These are phyloP conservation scores for Petrocephalus zakoni DNA, from an alignment of 2,113 vertebrate species.

Conservation along the genomic window DNA sequence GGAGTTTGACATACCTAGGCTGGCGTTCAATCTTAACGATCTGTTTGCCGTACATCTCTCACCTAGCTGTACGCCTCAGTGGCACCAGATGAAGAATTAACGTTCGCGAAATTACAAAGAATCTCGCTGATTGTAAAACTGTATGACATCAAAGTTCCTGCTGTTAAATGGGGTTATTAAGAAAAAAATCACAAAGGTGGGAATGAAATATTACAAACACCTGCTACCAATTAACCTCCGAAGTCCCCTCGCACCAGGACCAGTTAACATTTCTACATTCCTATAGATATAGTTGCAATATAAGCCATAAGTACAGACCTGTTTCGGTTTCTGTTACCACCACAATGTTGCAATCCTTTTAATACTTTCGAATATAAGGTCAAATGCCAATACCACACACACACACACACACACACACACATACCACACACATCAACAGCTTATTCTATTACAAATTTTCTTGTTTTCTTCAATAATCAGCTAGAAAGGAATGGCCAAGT, in stretches of 20 bases:
- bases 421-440: neutral
- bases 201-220: conserved; percentile 6
- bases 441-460: neutral
- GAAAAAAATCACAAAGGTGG: neutral
- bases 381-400: neutral
- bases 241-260: neutral
- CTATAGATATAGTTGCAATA: neutral
- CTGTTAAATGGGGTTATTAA: conserved; percentile 11
- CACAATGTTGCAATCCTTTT: neutral
- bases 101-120: conserved; percentile 1
- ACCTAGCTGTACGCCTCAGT: neutral
- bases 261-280: conserved; percentile 2
- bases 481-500: neutral
- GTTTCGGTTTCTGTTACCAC: neutral
- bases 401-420: neutral
- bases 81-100: conserved; percentile 8
- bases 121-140: neutral
- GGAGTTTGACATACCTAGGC: neutral
- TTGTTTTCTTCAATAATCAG: neutral
- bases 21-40: neutral
- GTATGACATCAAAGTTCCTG: conserved; percentile 10
- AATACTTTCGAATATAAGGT: neutral
- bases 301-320: neutral
- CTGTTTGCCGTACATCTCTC: neutral
- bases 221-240: conserved; percentile 4